Base-by-base conservation (phyloP, 1,140 invertebrate species). In the Zeugodacus cucurbitae region DNA sequence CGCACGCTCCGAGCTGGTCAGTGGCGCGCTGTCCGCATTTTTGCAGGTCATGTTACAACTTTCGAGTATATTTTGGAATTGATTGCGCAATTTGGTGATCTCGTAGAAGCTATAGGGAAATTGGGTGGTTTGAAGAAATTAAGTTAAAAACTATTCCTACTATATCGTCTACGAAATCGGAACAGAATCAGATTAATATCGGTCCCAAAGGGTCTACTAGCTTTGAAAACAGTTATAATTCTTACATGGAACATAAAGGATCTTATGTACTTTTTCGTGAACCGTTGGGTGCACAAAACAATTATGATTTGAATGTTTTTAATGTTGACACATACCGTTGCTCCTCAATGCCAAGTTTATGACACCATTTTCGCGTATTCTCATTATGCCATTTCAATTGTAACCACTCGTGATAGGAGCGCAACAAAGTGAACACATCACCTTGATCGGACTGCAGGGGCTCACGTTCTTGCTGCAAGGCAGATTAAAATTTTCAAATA, bases 361-460 rank as follows among this genome's bases (percentile, higher is more conserved):
- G 96, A 90, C 98, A 98, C 98, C 98, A 99, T 89, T 96, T 96
- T 86, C 96, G 94, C 0, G 94, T 94, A 37, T 94, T 94, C 29
- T 94, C 91, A 10, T 93, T 91, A 1, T 90, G 88, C 64, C 90
- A 87, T 91, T 98, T 98, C 20, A 97, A 94, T 90, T 96, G 95
- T 29, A 99, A 94, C 98, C 98, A 99, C 91, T 97, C 97, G 93
- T 96, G 96, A 94, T 98, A 99, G 11, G 97, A 95, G 91, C 97
- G 97, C 1, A 99, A 94, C 11, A 99, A 93, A 0, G 97, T 99
- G 89, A 99, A 96, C 0, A 98, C 97, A 94, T 99, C 99, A 0
- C 99, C 99, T 93, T 99, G 98, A 44, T 92, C 90, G 3, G 92
- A 91, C 34, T 91, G 90, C 2, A 91, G 70, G 0, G 88, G 54